These are phyloP conservation scores for Onthophagus taurus DNA, from an alignment of 1,140 invertebrate genomes.

Conservation along the genomic window DNA sequence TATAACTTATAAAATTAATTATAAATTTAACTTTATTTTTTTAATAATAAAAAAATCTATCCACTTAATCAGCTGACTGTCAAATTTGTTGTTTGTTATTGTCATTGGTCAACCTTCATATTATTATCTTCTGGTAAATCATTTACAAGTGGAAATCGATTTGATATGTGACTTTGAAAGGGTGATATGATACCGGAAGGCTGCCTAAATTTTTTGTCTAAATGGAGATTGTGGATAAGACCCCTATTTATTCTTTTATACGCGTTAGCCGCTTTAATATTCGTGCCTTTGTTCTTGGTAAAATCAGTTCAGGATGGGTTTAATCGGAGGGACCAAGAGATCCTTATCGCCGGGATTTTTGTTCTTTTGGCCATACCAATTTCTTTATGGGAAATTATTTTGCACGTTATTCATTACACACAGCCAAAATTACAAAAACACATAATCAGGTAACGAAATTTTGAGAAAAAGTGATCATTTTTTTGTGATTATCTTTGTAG, in stretches of 20 bases:
- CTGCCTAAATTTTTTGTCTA: conserved; percentile 27
- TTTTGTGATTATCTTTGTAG: conserved; percentile 50
- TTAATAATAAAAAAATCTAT: not conserved
- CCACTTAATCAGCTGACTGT: not conserved
- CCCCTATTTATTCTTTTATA: conserved; percentile 74
- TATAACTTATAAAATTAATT: too few species aligned
- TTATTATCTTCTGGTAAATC: not conserved
- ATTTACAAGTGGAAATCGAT: not conserved
- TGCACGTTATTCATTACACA: conserved; percentile 89
- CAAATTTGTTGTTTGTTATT: not conserved
- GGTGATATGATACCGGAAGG: conserved; percentile 19
- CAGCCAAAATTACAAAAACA: conserved; percentile 89
- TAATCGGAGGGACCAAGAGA: conserved; percentile 62
- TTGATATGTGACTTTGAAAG: too few species aligned
- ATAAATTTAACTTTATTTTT: too few species aligned
- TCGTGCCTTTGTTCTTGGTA: conserved; percentile 72
- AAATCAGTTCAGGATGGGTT: conserved; percentile 64
- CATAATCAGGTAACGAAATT: conserved; percentile 67
- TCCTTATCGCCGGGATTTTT: conserved; percentile 81
- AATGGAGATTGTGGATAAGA: conserved; percentile 83
- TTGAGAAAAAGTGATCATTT: conserved; percentile 16
- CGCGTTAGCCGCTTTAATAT: conserved; percentile 66
- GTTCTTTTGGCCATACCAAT: conserved; percentile 84
- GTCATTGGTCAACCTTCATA: not conserved
- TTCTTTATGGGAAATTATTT: conserved; percentile 88